Conservation (phyloP, 1,140 invertebrate species). For the Adoxophyes honmai region DNA sequence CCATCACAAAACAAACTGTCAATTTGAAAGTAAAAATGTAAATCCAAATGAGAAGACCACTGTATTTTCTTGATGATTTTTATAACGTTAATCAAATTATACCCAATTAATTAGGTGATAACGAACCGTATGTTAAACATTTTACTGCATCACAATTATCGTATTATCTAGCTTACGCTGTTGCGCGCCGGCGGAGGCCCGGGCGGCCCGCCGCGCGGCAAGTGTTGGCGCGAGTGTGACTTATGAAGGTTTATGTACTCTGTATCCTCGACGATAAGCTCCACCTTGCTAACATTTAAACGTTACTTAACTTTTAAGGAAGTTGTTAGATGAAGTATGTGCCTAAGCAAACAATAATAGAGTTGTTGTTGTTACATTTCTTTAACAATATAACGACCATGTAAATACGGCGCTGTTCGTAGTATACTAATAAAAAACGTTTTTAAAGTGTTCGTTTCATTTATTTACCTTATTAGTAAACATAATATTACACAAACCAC, state of each 20-base stretch:
- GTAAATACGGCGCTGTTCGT: slow-evolving; percentile 76
- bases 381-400: slow-evolving; percentile 75
- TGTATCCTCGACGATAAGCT: slow-evolving; percentile 8
- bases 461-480: slow-evolving; percentile 18
- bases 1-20: not conserved
- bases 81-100: slow-evolving; percentile 5
- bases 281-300: slow-evolving; percentile 8
- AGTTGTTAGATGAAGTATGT: slow-evolving; percentile 59
- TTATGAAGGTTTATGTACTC: not conserved
- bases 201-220: not conserved
- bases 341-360: slow-evolving; percentile 68
- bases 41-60: not conserved
- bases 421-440: slow-evolving; percentile 73
- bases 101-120: not conserved
- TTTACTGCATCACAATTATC: slow-evolving; percentile 3
- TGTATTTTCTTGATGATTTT: slow-evolving; percentile 6
- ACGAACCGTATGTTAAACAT: not conserved
- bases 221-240: not conserved
- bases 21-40: not conserved
- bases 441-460: slow-evolving; percentile 62
- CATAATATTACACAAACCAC: too few relatives aligned
- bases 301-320: slow-evolving; percentile 23
- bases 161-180: not conserved
- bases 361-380: slow-evolving; percentile 75
- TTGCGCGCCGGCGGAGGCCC: too few relatives aligned